Base-by-base conservation (phyloP, 2,113 vertebrate species). In the Epinephelus moara region DNA sequence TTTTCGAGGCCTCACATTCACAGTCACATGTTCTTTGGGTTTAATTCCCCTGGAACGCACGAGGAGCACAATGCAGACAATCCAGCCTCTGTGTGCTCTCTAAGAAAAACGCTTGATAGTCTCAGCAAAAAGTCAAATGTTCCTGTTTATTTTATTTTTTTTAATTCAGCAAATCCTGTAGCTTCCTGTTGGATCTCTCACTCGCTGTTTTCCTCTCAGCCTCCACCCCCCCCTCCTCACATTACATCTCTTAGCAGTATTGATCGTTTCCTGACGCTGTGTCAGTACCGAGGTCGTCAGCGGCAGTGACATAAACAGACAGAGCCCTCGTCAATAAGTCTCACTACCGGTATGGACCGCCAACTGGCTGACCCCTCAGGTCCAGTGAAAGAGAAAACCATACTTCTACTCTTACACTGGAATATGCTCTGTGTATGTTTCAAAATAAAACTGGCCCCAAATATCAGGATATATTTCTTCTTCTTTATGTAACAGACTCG, bases 201-300 rank as follows among this genome's bases (percentile, higher is more conserved):
- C 61, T 52, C 19, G 4, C 27, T 15, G 0, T 55, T 49, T 73
- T 17, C 40, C 72, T 27, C 47, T 27, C 68, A 11, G 71, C 15
- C 15, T 27, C 25, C 49, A 2, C n/a, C 12, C 37, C 27, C 61
- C 30, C 37, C 53, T 63, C 61, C 71, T 81, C 87, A 42, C 90
- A 63, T 90, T 85, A 88, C 87, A 84, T 85, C 90, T 90, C 75
- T 93, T 87, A 91, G 85, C 80, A 7, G 61, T 88, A 94, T 94
- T 59, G 93, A 94, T 91, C 88, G 62, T 76, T 93, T 93, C 92
- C 92, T 94, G 92, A 81, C 56, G 69, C 90, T 80, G 85, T 89
- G 87, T 89, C 89, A 89, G 81, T 62, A 75, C 80, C 4, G 72
- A 87, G 80, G 73, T 89, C 61, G 81, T 92, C 89, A 87, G 85